Percentiles rank a stretch among this genome's conserved stretches.
phyloP scores from a whole-genome alignment of 2,888 invertebrate genomes.

The Melitaea athalia region DNA sequence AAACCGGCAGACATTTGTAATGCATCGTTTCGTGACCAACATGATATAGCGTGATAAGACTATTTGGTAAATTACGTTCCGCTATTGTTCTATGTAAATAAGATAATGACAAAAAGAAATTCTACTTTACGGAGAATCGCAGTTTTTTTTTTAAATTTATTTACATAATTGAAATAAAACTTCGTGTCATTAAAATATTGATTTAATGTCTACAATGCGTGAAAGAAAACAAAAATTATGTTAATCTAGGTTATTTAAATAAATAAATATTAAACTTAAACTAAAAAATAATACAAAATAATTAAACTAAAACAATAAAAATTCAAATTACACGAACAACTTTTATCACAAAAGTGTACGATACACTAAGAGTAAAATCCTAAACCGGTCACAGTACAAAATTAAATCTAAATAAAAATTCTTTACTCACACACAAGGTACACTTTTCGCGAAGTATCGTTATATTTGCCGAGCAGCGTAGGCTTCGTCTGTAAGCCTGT shows the following conservation, averaged over 20 bases:
- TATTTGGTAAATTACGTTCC: not conserved
- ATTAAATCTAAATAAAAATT: constrained; percentile 2
- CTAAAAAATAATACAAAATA: too few relatives aligned
- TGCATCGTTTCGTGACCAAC: not conserved
- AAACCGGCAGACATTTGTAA: not conserved
- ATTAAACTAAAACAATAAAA: too few relatives aligned
- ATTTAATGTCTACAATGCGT: too few relatives aligned
- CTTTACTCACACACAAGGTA: constrained; percentile 15
- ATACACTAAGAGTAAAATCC: not conserved
- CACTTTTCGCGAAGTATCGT: constrained; percentile 32
- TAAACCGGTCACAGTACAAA: not conserved
- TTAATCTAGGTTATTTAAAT: too few relatives aligned
- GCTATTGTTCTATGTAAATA: not conserved
- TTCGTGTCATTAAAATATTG: too few relatives aligned
- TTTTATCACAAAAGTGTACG: not conserved
- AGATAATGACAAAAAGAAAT: not conserved
- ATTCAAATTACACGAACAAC: not conserved
- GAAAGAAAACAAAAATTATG: too few relatives aligned
- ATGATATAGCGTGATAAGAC: not conserved
- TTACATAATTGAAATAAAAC: too few relatives aligned
- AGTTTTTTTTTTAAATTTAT: not conserved
- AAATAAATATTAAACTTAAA: too few relatives aligned
- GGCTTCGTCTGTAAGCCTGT: constrained; percentile 53
- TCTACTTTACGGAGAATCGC: too few relatives aligned
- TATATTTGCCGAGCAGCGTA: constrained; percentile 59